Evolutionary conservation across 2,113 vertebrate species (phyloP), one percentile per base, ranked within the genome.

Genomic region (Xiphophorus maculatus): DNA sequence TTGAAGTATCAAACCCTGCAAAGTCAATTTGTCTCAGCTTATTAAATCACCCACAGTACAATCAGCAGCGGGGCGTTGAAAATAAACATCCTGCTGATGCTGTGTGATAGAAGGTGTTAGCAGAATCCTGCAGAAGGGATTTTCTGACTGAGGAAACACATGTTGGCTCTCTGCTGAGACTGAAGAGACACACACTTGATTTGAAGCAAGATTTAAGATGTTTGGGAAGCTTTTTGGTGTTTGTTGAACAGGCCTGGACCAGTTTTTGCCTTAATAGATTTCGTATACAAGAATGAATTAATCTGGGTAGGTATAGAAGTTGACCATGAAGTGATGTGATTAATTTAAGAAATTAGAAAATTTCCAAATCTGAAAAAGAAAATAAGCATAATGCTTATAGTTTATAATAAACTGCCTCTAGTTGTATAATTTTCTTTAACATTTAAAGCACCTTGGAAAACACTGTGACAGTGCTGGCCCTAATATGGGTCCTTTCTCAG

Each of bases 11-110:
- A 81, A 69, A 83, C 66, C 68, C 74, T 11, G 87, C 83, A 80
- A 86, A 91, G 90, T 79, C 85, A 88, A 88, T 89, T 89, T 89
- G 77, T 81, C 76, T 60, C 71, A 25, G 69, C 87, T 92, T 84
- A 90, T 90, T 85, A 90, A 90, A 91, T 92, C 88, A 82, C 75
- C 77, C 76, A 51, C 27, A 19, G 77, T 82, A 84, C 88, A 91
- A 88, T 91, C 87, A 90, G 77, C 88, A 80, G 81, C 73, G 62
- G 85, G 81, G 88, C 66, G 80, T 72, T 81, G 79, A 72, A 88
- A 88, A 88, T 81, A 88, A 84, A 83, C 83, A 86, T 79, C 84
- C 85, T 67, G 81, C 81, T 89, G 87, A 88, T 83, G 84, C 70
- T 27, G 72, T 71, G 84, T 68, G 78, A 71, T 72, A 64, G 82